Evolutionary conservation across 2,888 invertebrate species (phyloP).

Genomic region (Mesorhabditis spiculigera): DNA sequence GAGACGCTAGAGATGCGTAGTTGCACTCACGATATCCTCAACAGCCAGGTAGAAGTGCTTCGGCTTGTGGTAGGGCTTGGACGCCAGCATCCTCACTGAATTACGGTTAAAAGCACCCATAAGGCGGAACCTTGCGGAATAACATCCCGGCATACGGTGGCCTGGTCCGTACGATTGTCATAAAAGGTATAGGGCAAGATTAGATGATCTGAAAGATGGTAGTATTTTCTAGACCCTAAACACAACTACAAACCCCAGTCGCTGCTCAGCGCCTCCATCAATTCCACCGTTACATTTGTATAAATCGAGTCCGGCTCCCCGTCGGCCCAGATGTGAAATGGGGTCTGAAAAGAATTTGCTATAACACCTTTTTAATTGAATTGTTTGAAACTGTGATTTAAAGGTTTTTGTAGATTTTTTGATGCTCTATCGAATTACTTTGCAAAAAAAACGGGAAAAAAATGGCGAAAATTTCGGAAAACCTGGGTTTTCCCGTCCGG

Average conservation of each 20-base stretch:
- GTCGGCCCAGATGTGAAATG: slow-evolving; percentile 6
- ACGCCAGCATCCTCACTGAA: not conserved
- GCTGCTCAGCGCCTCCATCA: not conserved
- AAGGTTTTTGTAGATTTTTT: no score
- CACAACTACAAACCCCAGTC: not conserved
- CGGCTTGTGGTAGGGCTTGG: not conserved
- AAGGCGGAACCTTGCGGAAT: not conserved
- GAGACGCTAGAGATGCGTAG: no score
- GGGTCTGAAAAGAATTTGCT: not conserved
- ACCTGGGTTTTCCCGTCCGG: no score
- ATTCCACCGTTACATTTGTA: not conserved
- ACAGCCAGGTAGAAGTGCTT: slow-evolving; percentile 1
- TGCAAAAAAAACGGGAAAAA: no score
- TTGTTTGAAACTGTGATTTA: no score
- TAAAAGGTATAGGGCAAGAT: not conserved
- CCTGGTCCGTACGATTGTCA: not conserved
- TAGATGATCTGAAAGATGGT: not conserved
- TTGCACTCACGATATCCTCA: not conserved
- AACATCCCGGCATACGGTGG: not conserved
- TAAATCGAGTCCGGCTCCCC: not conserved
- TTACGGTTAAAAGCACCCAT: not conserved
- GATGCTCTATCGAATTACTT: no score
- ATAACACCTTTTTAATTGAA: no score
- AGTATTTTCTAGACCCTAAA: not conserved
- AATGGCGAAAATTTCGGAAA: no score